phyloP scores from a whole-genome alignment of 2,797 vertebrate genomes.

The Takifugu rubripes region DNA sequence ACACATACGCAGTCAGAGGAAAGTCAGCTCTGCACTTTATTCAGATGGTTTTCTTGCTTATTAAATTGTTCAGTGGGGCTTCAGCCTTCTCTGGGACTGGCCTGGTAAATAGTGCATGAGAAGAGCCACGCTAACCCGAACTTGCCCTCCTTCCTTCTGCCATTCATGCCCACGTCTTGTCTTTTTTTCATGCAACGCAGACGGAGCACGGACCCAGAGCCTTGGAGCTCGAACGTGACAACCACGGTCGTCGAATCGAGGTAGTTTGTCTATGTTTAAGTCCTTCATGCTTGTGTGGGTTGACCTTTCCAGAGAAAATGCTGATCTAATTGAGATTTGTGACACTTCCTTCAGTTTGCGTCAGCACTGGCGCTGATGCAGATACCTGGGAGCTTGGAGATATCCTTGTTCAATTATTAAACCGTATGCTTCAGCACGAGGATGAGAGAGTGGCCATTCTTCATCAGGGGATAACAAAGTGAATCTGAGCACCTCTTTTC shows the following conservation, averaged over 20 bases:
- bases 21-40: conserved; percentile 25
- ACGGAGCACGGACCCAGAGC: conserved; percentile 26
- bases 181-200: conserved; percentile 24
- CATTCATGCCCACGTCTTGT: conserved; percentile 27
- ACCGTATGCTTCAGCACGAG: too few species aligned
- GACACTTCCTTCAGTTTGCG: background rate
- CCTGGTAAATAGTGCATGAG: conserved; percentile 65
- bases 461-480: too few species aligned
- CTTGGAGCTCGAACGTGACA: conserved; percentile 38
- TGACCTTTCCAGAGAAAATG: too few species aligned
- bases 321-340: background rate
- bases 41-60: conserved; percentile 40
- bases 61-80: conserved; percentile 55
- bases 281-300: background rate
- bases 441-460: too few species aligned
- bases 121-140: conserved; percentile 53
- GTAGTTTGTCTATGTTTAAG: conserved; percentile 32
- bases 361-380: too few species aligned
- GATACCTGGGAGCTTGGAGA: too few species aligned
- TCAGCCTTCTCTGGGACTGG: conserved; percentile 39
- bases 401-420: too few species aligned
- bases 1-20: conserved; percentile 6
- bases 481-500: too few species aligned
- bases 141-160: conserved; percentile 43
- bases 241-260: conserved; percentile 48